phyloP scores from a whole-genome alignment of 2,888 invertebrate species.

The Megaustenia siamemsis region DNA sequence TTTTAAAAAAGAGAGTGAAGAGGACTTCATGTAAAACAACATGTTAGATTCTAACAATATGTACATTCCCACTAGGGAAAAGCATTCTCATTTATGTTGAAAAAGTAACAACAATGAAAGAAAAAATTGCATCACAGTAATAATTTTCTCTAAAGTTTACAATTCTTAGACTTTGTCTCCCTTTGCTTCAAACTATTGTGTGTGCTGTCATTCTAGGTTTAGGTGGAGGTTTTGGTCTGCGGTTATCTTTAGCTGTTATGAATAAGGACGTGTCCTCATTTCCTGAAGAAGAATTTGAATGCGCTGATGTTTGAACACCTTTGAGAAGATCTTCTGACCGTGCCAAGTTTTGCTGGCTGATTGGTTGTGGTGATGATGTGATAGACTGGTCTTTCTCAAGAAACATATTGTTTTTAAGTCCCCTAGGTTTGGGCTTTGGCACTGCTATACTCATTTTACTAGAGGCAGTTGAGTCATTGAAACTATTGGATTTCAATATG shows the following conservation, averaged over 20 bases:
- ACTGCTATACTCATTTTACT: not conserved
- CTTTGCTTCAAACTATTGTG: not conserved
- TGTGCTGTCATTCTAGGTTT: constrained; percentile 18
- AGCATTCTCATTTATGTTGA: too few relatives aligned
- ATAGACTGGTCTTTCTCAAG: not conserved
- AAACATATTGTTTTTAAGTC: not conserved
- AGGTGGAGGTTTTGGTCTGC: constrained; percentile 4
- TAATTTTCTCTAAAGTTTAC: not conserved
- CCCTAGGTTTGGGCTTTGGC: constrained; percentile 27
- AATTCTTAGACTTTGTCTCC: not conserved
- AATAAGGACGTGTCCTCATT: not conserved
- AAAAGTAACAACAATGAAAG: too few relatives aligned
- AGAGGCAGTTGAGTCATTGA: not conserved
- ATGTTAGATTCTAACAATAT: too few relatives aligned
- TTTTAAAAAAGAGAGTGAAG: too few relatives aligned
- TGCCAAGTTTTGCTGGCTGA: not conserved
- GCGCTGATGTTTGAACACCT: not conserved
- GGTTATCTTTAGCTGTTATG: not conserved
- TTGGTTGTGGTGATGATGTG: not conserved
- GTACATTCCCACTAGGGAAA: too few relatives aligned
- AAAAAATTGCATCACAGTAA: too few relatives aligned
- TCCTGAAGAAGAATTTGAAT: constrained; percentile 7
- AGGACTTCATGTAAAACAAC: too few relatives aligned
- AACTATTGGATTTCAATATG: not conserved
- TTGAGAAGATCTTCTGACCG: not conserved